These are phyloP conservation scores for Oxyura jamaicensis DNA, from an alignment of 2,113 vertebrate species.

Conservation along the genomic window DNA sequence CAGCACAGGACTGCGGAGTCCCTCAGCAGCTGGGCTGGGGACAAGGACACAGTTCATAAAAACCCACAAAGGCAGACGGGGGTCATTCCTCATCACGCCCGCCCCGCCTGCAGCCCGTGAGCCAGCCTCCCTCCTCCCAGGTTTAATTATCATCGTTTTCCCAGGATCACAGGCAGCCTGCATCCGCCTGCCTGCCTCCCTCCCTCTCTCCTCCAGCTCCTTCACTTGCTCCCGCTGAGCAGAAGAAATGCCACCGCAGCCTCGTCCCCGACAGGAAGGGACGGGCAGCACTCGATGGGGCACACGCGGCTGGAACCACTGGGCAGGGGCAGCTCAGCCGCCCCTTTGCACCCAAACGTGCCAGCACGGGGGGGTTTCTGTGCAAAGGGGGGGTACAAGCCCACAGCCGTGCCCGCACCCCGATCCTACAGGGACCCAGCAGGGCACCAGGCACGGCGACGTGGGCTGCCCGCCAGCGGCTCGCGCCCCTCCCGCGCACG, in stretches of 20 bases:
- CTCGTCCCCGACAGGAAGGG: not conserved
- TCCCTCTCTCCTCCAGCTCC: not conserved
- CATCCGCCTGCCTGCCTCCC: not conserved
- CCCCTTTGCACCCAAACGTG: fast-evolving
- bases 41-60: not conserved
- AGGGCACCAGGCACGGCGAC: not conserved
- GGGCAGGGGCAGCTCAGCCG: not conserved
- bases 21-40: not conserved
- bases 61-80: not conserved
- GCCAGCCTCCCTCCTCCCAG: not conserved
- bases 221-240: not conserved
- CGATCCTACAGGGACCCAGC: not conserved
- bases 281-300: not conserved
- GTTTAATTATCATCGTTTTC: not conserved
- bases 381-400: fast-evolving
- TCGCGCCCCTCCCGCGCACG: not conserved
- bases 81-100: not conserved
- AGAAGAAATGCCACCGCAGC: not conserved
- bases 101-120: fast-evolving
- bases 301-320: not conserved
- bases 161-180: not conserved
- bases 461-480: not conserved
- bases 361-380: not conserved
- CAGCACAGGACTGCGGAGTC: too few species aligned
- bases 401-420: not conserved